These are phyloP conservation scores for Pachycephala philippinensis DNA, from an alignment of 2,113 vertebrate genomes.

Conservation along the genomic window DNA sequence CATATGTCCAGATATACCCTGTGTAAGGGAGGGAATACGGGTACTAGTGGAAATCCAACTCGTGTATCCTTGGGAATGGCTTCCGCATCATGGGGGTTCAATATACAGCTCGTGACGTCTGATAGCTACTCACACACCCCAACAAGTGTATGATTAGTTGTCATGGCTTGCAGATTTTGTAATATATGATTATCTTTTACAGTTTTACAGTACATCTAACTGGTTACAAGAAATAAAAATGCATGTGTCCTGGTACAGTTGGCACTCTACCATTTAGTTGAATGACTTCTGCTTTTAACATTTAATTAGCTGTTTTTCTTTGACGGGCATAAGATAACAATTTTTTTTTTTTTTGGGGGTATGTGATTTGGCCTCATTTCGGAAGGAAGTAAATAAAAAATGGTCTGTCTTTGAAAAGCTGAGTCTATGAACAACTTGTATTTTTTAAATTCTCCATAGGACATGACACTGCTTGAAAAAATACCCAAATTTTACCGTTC, in stretches of 20 bases:
- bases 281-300: background rate
- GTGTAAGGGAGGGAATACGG: background rate
- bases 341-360: background rate
- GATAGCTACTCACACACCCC: background rate
- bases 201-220: background rate
- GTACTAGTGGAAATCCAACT: background rate
- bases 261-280: background rate
- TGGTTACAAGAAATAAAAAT: background rate
- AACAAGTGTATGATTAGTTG: background rate
- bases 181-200: background rate
- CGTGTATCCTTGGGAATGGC: background rate
- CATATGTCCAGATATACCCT: background rate
- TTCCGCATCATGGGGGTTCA: background rate
- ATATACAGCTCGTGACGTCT: accelerated
- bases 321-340: background rate
- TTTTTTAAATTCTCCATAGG: background rate
- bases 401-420: background rate
- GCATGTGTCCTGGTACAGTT: background rate
- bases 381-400: background rate
- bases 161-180: background rate
- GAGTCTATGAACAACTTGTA: background rate
- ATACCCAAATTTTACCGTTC: background rate
- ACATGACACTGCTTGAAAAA: background rate
- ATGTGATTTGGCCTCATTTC: background rate
- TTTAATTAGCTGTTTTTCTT: background rate